phyloP scores from a whole-genome alignment of 1,140 invertebrate species.

The Drosophila suzukii region DNA sequence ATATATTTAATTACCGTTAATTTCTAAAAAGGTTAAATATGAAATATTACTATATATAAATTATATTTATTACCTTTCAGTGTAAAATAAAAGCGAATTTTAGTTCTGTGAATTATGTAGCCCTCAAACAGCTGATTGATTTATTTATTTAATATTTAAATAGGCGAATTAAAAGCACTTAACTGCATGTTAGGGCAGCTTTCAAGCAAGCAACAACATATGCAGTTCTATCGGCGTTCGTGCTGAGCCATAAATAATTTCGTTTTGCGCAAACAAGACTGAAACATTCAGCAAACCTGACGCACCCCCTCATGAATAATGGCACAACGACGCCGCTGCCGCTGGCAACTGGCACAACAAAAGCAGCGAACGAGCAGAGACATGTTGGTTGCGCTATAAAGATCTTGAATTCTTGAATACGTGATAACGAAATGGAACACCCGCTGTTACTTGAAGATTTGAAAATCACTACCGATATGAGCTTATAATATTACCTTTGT shows the following conservation, averaged over 20 bases:
- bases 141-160: not conserved
- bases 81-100: not conserved
- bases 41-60: not conserved
- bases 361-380: slow-evolving; percentile 5
- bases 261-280: slow-evolving; percentile 12
- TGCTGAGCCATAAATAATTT: slow-evolving; percentile 11
- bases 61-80: not conserved
- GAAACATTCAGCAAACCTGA: slow-evolving; percentile 25
- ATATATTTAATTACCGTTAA: too few species aligned
- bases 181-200: not conserved
- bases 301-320: slow-evolving; percentile 34
- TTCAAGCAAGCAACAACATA: not conserved
- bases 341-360: slow-evolving; percentile 18
- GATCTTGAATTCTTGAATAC: not conserved
- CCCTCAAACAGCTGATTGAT: not conserved
- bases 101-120: not conserved
- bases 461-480: too few species aligned
- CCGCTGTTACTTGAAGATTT: too few species aligned
- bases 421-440: not conserved
- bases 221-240: slow-evolving; percentile 6
- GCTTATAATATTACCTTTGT: too few species aligned
- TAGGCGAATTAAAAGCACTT: not conserved
- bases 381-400: not conserved
- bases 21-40: too few species aligned
- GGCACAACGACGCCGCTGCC: slow-evolving; percentile 26